Conservation (phyloP, 2,113 vertebrate genomes). For the Aplodontia rufa region DNA sequence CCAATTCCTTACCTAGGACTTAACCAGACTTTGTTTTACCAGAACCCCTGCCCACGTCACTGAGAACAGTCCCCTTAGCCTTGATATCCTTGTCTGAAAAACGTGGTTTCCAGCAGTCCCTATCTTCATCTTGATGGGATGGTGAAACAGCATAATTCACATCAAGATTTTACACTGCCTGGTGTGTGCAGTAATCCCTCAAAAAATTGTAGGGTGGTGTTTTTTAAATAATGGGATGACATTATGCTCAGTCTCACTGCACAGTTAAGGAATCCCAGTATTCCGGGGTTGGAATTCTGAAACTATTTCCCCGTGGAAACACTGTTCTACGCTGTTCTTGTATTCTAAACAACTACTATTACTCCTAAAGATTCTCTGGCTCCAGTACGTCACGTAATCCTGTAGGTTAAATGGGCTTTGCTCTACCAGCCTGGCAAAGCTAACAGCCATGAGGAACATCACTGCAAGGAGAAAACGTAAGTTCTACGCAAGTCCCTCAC, state of each 20-base stretch:
- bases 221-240: background rate
- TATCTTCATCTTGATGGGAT: too few relatives aligned
- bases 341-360: background rate
- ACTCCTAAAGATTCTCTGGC: background rate
- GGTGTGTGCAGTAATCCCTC: background rate
- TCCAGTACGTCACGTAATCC: background rate
- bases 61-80: background rate
- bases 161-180: background rate
- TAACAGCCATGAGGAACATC: background rate
- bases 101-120: too few relatives aligned
- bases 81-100: background rate
- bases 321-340: background rate
- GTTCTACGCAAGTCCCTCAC: background rate
- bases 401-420: background rate
- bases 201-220: background rate
- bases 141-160: background rate
- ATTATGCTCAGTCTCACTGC: background rate
- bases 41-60: background rate
- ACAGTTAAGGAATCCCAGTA: background rate
- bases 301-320: slow-evolving; percentile 38
- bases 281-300: slow-evolving; percentile 48
- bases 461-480: background rate
- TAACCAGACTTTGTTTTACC: background rate
- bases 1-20: background rate
- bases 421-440: background rate